Evolutionary conservation across 2,888 invertebrate genomes (phyloP).

Genomic region (Conistra vaccinii): DNA sequence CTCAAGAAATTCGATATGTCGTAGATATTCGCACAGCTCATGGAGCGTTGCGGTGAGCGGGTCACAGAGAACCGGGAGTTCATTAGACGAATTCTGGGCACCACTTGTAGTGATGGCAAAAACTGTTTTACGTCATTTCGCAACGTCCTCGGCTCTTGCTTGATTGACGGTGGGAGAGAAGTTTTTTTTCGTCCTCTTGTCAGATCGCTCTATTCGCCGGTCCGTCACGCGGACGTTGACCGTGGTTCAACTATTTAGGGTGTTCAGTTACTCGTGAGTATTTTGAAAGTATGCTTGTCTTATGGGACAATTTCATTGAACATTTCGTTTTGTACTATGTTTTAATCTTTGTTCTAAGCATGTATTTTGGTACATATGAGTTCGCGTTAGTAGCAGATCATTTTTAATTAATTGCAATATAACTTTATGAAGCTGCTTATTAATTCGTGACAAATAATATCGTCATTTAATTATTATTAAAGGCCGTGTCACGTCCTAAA

Average conservation of each 20-base stretch:
- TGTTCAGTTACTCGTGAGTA: constrained; percentile 77
- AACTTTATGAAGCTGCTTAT: constrained; percentile 30
- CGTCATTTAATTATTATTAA: constrained; percentile 23
- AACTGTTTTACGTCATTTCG: constrained; percentile 85
- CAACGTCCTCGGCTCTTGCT: constrained; percentile 74
- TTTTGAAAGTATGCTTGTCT: constrained; percentile 31
- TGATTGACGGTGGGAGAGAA: constrained; percentile 77
- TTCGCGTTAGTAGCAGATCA: constrained; percentile 18
- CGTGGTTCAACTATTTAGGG: constrained; percentile 84
- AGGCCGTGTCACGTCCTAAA: constrained; percentile 20
- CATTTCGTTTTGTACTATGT: constrained; percentile 1
- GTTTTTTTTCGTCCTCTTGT: constrained; percentile 85
- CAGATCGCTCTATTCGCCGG: constrained; percentile 83
- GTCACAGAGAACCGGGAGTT: constrained; percentile 78
- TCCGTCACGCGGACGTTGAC: constrained; percentile 87
- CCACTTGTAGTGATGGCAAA: constrained; percentile 79
- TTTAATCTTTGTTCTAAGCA: constrained; percentile 26
- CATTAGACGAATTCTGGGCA: constrained; percentile 81
- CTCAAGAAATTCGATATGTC: constrained; percentile 82
- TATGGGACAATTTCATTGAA: not conserved
- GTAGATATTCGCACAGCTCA: constrained; percentile 75
- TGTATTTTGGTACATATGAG: constrained; percentile 15
- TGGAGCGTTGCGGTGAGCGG: constrained; percentile 75
- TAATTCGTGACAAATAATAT: constrained; percentile 1
- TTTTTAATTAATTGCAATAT: constrained; percentile 29